Percentiles rank a stretch among this genome's conserved stretches.
Conservation (phyloP, 2,888 invertebrate genomes). For the Apoderus coryli region DNA sequence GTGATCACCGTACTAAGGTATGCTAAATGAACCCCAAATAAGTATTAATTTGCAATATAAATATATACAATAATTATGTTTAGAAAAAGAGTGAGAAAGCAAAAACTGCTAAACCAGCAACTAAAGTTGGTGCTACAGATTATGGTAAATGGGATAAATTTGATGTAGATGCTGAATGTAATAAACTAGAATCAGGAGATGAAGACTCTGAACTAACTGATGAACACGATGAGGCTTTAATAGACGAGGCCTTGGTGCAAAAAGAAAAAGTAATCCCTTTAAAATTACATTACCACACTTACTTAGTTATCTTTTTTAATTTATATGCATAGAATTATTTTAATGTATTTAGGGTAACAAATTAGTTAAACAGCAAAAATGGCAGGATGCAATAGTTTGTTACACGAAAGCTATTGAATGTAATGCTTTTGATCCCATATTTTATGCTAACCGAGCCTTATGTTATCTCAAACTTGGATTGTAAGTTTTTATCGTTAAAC, state of each 20-base stretch:
- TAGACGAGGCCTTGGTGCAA: conserved; percentile 48
- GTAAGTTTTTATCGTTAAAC: too few species aligned
- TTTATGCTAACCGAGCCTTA: conserved; percentile 77
- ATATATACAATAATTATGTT: too few species aligned
- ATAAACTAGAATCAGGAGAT: conserved; percentile 42
- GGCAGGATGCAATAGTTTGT: conserved; percentile 70
- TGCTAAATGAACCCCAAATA: too few species aligned
- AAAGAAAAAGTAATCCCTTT: conserved; percentile 46
- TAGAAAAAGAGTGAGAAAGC: too few species aligned
- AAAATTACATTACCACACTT: too few species aligned
- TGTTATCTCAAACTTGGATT: conserved; percentile 70
- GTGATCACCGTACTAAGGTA: too few species aligned
- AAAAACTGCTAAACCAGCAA: too few species aligned
- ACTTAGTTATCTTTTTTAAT: too few species aligned
- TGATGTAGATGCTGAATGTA: conserved; percentile 57
- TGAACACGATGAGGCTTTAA: conserved; percentile 38
- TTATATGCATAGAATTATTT: neutral
- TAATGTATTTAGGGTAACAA: conserved; percentile 54
- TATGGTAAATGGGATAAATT: conserved; percentile 66
- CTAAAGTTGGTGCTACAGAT: conserved; percentile 33
- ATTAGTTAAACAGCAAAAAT: conserved; percentile 63
- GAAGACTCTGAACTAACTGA: conserved; percentile 36
- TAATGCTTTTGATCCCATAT: conserved; percentile 63
- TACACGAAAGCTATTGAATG: conserved; percentile 79
- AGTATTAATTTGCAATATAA: too few species aligned